phyloP scores from a whole-genome alignment of 2,797 vertebrate species.

The Merluccius polli region DNA sequence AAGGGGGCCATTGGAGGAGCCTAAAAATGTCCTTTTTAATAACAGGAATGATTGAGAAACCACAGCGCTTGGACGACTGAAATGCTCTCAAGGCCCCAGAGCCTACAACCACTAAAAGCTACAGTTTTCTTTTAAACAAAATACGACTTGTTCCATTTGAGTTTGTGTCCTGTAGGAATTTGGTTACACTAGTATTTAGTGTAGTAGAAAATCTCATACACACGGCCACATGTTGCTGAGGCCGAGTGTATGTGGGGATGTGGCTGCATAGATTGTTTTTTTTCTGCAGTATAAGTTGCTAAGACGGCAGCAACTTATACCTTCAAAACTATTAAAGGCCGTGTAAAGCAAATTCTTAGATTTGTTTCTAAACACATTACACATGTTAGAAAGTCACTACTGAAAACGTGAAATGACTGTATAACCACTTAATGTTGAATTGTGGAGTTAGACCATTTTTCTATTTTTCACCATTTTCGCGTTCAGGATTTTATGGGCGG shows the following conservation, averaged over 20 bases:
- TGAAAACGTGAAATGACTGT: no score
- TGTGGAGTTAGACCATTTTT: no score
- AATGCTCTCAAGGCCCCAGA: neutral
- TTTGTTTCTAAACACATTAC: no score
- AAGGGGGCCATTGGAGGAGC: constrained; percentile 20
- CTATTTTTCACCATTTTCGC: no score
- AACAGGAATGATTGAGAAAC: constrained; percentile 9
- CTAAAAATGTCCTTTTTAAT: constrained; percentile 18
- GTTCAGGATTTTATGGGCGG: no score
- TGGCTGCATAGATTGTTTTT: neutral
- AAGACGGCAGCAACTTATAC: neutral
- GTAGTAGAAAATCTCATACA: neutral
- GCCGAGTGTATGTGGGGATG: neutral
- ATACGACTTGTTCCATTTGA: neutral
- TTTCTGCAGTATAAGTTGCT: neutral
- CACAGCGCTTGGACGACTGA: neutral
- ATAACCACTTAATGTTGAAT: no score
- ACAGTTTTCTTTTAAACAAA: neutral
- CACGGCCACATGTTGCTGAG: neutral
- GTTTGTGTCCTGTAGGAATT: neutral
- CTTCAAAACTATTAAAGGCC: no score
- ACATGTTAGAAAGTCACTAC: no score
- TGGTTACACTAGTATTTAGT: neutral
- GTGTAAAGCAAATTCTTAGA: no score
- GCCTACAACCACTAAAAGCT: neutral